Evolutionary conservation across 2,113 vertebrate species (phyloP), one percentile per base, ranked within the genome.

Genomic region (Oncorhynchus tshawytscha): DNA sequence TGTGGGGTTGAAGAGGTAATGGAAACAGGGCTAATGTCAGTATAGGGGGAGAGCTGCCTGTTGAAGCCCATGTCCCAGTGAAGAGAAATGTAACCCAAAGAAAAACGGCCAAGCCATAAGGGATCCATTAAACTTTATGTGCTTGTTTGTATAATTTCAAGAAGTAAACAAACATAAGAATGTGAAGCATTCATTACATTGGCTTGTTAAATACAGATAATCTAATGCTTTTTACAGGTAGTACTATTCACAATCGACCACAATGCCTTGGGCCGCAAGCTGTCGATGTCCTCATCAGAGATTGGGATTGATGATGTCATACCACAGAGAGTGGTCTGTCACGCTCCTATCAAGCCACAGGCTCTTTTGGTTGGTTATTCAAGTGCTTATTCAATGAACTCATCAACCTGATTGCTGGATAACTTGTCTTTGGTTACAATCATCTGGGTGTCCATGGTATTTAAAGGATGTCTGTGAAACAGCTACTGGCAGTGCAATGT

Each of bases 121-220:
- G 73, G 74, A 90, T 72, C 39, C 66, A 85, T 87, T 85, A 84
- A 62, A 71, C n/a, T 88, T 90, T 83, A 85, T 84, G 67, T 75
- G 79, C 79, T 76, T 84, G 77, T 83, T 89, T 82, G 24, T 81
- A 74, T 81, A 27, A 87, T 74, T 54, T 20, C 3, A 45, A 77
- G 20, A 49, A 67, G n/a, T 49, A n/a, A 76, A 78, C 67, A 80
- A 86, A 84, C 48, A 65, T 51, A 84, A 71, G 59, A 78, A 84
- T 81, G 45, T 80, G 59, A 78, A 31, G 49, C 51, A 82, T 65
- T 62, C 69, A 64, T 67, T 70, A 76, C 25, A 3, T 72, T 4
- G 54, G 71, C 59, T 74, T 71, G 60, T 72, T 71, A 78, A 78
- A 67, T 11, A 22, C 48, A 62, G 29, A 75, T 68, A 59, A 31